Conservation (phyloP, 2,888 invertebrate genomes). For the Thecophora atra region DNA sequence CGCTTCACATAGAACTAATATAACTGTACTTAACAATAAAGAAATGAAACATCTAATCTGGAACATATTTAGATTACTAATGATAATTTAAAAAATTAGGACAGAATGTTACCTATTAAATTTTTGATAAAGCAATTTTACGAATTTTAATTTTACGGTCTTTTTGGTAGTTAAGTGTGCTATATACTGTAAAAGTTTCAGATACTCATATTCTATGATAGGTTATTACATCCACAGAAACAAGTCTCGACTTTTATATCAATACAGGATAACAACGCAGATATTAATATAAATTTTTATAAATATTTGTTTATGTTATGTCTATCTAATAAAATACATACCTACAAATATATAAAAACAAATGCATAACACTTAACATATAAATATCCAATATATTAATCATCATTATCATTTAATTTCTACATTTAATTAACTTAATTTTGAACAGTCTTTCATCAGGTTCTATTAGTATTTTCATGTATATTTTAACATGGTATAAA, state of each 20-base stretch:
- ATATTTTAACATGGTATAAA: constrained; percentile 25
- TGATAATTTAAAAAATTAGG: neutral
- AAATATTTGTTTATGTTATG: neutral
- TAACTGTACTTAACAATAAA: too few relatives aligned
- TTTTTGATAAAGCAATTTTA: neutral
- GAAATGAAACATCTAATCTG: too few relatives aligned
- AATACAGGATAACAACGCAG: too few relatives aligned
- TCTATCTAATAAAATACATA: constrained; percentile 23
- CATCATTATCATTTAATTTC: constrained; percentile 8
- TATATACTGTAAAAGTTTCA: too few relatives aligned
- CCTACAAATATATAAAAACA: constrained; percentile 46
- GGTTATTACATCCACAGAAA: too few relatives aligned
- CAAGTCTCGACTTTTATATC: too few relatives aligned
- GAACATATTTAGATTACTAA: too few relatives aligned
- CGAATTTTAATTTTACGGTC: too few relatives aligned
- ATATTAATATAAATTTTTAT: too few relatives aligned
- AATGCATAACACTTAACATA: constrained; percentile 48
- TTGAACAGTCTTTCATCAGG: constrained; percentile 61
- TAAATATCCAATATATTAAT: constrained; percentile 41
- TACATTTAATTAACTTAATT: constrained; percentile 45
- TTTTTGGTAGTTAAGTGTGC: too few relatives aligned
- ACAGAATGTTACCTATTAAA: neutral
- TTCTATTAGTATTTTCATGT: constrained; percentile 47
- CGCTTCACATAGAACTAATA: too few relatives aligned
- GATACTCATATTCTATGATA: too few relatives aligned